Evolutionary conservation across 2,888 invertebrate species (phyloP).

Genomic region (Cristatella mucedo): DNA sequence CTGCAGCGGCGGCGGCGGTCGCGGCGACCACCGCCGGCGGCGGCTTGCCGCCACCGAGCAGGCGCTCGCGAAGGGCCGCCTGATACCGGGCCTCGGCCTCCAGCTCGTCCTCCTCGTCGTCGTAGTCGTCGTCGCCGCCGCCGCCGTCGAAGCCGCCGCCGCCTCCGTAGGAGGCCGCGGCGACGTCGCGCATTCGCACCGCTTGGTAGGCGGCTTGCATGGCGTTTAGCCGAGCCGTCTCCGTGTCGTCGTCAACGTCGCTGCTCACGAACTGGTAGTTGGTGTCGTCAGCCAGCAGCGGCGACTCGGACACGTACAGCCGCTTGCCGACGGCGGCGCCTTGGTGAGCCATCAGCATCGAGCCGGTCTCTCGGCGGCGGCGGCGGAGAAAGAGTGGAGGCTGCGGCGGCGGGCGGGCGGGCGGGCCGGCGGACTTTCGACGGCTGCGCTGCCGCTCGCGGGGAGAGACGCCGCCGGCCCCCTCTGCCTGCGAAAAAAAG

Average conservation of each 20-base stretch:
- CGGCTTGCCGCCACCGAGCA: background rate
- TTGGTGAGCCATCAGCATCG: too few relatives aligned
- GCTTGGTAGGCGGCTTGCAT: background rate
- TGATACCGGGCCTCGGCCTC: constrained; percentile 3
- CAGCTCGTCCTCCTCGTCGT: constrained; percentile 7
- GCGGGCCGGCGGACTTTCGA: too few relatives aligned
- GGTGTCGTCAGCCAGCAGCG: background rate
- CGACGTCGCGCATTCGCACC: too few relatives aligned
- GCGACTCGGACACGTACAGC: constrained; percentile 6
- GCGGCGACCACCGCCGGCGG: constrained; percentile 4
- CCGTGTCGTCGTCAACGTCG: constrained; percentile 3
- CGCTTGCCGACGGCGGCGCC: too few relatives aligned
- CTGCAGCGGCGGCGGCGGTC: constrained; percentile 2
- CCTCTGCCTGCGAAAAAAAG: too few relatives aligned
- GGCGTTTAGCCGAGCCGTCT: background rate
- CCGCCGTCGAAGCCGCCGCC: too few relatives aligned
- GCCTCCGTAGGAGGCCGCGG: too few relatives aligned
- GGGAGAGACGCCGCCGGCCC: too few relatives aligned
- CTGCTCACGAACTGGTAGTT: constrained; percentile 7
- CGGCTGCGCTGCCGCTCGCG: too few relatives aligned
- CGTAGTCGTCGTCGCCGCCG: background rate
- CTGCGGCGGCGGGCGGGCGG: too few relatives aligned
- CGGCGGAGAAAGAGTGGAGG: too few relatives aligned
- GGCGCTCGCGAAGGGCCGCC: background rate
- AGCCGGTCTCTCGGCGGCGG: too few relatives aligned